These are phyloP conservation scores for Tylochromis polylepis DNA, from an alignment of 2,113 vertebrate genomes.

Conservation along the genomic window DNA sequence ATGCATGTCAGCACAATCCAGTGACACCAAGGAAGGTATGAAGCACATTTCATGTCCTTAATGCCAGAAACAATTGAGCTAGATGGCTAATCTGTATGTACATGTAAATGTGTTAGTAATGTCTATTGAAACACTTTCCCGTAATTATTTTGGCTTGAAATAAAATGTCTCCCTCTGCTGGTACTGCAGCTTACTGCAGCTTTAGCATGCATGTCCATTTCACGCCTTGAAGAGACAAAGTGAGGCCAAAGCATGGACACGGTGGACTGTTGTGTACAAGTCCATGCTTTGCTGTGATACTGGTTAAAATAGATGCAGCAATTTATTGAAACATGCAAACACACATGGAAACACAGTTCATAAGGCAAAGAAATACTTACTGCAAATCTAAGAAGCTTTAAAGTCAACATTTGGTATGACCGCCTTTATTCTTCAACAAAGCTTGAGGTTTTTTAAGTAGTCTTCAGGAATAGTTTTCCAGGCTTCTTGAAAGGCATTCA, in stretches of 20 bases:
- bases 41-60: background rate
- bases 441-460: background rate
- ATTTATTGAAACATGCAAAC: background rate
- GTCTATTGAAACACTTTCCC: background rate
- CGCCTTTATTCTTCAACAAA: background rate
- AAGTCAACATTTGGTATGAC: background rate
- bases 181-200: background rate
- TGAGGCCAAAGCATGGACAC: background rate
- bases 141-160: background rate
- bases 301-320: background rate
- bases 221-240: background rate
- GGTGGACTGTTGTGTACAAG: background rate
- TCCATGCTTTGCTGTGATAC: background rate
- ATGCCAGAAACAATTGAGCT: background rate
- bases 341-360: background rate
- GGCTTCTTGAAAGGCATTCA: background rate
- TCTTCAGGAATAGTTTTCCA: background rate
- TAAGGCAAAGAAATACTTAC: background rate
- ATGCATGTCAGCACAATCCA: background rate
- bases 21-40: background rate
- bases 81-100: background rate
- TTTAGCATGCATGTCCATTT: background rate
- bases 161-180: background rate
- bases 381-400: background rate
- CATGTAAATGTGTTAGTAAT: background rate